Evolutionary conservation across 2,888 invertebrate species (phyloP), one percentile per base, ranked within the genome.

Genomic region (Pantelozetes paolii): DNA sequence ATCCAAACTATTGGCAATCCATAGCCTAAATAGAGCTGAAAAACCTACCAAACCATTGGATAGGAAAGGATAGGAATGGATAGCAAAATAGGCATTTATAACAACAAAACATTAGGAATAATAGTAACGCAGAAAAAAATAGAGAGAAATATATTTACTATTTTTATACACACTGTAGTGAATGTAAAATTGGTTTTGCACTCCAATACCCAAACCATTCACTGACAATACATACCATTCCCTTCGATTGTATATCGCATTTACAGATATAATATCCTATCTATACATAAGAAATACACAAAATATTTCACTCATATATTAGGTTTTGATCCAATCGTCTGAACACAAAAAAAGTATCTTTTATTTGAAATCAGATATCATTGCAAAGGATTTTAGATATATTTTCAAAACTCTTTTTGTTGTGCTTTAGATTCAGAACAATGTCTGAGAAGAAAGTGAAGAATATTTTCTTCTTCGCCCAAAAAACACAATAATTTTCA

Each of bases 161-260:
- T 36, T 36, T 36, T 8, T 36, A 36, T 36, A 36, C 11, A 36
- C 6, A 36, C 6, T 36, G 11, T 36, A 8, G 36, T 36, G 26
- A 62, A 62, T 62, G 32, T 20, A n/a, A 6, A 62, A 62, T 62
- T 62, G 62, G 62, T 62, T 62, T 62, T 62, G 62, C 32, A 62
- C 62, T 62, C 36, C 2, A 62, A 62, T 62, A 20, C 32, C 28
- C 62, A 62, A 30, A 32, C 32, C 62, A 62, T 62, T n/a, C 15
- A 62, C 59, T 48, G 48, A 48, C 20, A 54, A 54, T 54, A 54
- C 23, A 54, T 54, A 54, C 20, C 23, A 54, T n/a, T 23, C 23
- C 36, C 20, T 54, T 20, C 26, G 23, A 20, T 54, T 20, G 20
- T 54, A 13, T 54, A 54, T 23, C 26, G 54, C 23, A 54, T 54